Conservation (phyloP, 2,797 vertebrate species). For the Sebastiscus albofasciatus region DNA sequence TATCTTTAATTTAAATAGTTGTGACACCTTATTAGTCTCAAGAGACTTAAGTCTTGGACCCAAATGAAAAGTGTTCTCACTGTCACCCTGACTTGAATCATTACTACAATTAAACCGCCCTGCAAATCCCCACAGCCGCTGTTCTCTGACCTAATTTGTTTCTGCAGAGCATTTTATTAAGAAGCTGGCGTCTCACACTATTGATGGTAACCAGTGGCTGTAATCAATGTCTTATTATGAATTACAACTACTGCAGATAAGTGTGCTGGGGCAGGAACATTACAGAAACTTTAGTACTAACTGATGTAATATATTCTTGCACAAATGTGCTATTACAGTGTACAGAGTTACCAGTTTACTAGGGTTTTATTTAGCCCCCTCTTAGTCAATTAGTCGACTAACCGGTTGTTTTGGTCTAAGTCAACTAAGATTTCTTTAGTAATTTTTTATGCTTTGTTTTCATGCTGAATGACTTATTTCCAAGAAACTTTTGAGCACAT, state of each 20-base stretch:
- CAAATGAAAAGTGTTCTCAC: slow-evolving; percentile 20
- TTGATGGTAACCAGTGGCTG: slow-evolving; percentile 1
- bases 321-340: background rate
- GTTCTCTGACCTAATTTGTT: slow-evolving; percentile 28
- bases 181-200: background rate
- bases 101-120: slow-evolving; percentile 33
- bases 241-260: background rate
- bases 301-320: background rate
- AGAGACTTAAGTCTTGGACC: slow-evolving; percentile 3
- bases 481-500: too few relatives aligned
- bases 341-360: background rate
- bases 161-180: slow-evolving; percentile 33
- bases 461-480: too few relatives aligned
- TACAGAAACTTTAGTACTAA: background rate
- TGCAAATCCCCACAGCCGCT: slow-evolving; percentile 12
- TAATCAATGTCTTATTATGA: slow-evolving; percentile 24
- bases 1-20: background rate
- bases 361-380: background rate
- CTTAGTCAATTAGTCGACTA: too few relatives aligned
- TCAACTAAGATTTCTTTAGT: too few relatives aligned
- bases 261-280: background rate
- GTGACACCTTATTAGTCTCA: slow-evolving; percentile 1
- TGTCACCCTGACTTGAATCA: slow-evolving; percentile 37
- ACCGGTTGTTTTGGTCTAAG: too few relatives aligned
- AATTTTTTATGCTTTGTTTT: too few relatives aligned